phyloP scores from a whole-genome alignment of 2,113 vertebrate species.

The Danionella cerebrum region DNA sequence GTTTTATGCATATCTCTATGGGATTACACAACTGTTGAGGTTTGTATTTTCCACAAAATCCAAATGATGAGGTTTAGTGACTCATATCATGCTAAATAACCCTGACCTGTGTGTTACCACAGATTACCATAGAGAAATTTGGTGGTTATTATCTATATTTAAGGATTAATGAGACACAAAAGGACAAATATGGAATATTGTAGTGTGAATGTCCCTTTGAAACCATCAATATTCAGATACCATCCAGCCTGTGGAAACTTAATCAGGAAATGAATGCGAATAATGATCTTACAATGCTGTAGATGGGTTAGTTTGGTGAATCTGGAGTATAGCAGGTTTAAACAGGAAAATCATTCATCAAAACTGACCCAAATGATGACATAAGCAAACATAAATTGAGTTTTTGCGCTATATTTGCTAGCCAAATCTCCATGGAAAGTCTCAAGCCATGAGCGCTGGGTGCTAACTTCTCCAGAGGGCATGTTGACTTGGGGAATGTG shows the following conservation, averaged over 20 bases:
- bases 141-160: too few relatives aligned
- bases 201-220: not conserved
- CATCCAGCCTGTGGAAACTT: too few relatives aligned
- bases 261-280: too few relatives aligned
- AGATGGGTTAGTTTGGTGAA: too few relatives aligned
- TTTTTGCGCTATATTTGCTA: constrained; percentile 22
- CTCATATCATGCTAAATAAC: not conserved
- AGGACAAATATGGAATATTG: not conserved
- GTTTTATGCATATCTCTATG: not conserved
- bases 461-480: constrained; percentile 20
- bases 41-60: not conserved
- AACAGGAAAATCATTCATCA: not conserved
- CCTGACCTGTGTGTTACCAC: not conserved
- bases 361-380: not conserved
- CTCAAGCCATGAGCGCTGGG: not conserved
- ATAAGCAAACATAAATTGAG: not conserved
- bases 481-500: not conserved
- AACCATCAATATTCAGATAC: too few relatives aligned
- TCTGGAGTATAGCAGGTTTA: not conserved
- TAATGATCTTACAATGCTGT: too few relatives aligned
- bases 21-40: not conserved
- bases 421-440: constrained; percentile 32
- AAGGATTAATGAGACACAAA: too few relatives aligned
- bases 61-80: not conserved
- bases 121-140: not conserved